Evolutionary conservation across 2,797 vertebrate species (phyloP).

Genomic region (Bufotes viridis): DNA sequence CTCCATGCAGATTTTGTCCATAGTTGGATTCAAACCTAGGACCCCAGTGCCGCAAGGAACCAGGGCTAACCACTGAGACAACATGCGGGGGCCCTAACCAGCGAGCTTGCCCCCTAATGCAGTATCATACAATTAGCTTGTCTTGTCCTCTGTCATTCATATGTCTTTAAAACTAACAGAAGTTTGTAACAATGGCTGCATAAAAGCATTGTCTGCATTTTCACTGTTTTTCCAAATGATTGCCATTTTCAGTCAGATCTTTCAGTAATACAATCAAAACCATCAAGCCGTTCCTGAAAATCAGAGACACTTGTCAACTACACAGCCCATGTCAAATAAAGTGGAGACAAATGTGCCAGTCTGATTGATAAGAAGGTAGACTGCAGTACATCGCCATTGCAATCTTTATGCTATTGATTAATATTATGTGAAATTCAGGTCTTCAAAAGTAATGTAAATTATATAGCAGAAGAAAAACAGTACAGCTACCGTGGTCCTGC

Average conservation of each 20-base stretch:
- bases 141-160: background rate
- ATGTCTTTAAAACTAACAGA: background rate
- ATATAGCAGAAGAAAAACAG: background rate
- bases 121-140: background rate
- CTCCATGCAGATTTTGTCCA: no score
- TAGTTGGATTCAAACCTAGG: no score
- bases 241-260: background rate
- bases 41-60: no score
- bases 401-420: background rate
- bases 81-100: no score
- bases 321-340: conserved; percentile 2
- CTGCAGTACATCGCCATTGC: background rate
- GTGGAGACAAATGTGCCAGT: background rate
- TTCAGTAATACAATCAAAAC: conserved; percentile 20
- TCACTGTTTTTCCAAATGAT: background rate
- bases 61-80: no score
- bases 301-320: background rate
- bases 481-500: background rate
- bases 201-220: background rate
- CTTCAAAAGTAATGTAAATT: background rate
- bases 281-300: background rate
- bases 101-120: no score
- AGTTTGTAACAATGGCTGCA: background rate
- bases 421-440: background rate
- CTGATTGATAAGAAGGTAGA: background rate